Conservation (phyloP, 2,113 vertebrate genomes). For the Jaculus jaculus region DNA sequence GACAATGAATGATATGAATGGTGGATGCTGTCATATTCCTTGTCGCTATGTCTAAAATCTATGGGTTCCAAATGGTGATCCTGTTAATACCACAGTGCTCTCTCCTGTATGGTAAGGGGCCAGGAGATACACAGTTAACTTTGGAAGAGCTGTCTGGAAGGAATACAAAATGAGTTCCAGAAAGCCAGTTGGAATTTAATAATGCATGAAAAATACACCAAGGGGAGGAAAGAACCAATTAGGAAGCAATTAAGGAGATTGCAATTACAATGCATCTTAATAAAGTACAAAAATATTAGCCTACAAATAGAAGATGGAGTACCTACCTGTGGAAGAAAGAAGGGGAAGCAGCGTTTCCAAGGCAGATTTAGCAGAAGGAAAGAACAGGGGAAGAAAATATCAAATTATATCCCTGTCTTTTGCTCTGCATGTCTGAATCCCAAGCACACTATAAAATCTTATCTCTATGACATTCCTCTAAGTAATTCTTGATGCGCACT, state of each 20-base stretch:
- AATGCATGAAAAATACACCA: conserved; percentile 79
- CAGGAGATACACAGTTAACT: conserved; percentile 46
- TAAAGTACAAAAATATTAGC: conserved; percentile 73
- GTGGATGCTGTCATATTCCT: neutral
- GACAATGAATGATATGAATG: neutral
- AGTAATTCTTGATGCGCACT: neutral
- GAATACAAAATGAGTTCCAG: conserved; percentile 67
- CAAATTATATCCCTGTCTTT: neutral
- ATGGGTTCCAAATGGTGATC: neutral
- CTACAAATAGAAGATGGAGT: conserved; percentile 42
- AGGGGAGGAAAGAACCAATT: conserved; percentile 78
- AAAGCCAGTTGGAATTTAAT: conserved; percentile 79
- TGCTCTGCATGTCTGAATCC: neutral
- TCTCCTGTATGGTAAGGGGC: conserved; percentile 25
- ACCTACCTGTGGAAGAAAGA: conserved; percentile 59
- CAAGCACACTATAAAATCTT: neutral
- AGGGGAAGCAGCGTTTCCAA: neutral
- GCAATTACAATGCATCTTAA: conserved; percentile 77
- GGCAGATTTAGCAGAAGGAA: neutral
- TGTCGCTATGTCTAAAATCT: neutral
- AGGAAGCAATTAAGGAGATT: conserved; percentile 77
- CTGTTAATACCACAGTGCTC: neutral
- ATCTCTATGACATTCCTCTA: neutral
- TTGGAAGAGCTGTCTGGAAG: conserved; percentile 54
- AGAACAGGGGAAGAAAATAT: conserved; percentile 14